Conservation (phyloP, 2,888 invertebrate genomes). For the Kuschelorhynchus macadamiae region DNA sequence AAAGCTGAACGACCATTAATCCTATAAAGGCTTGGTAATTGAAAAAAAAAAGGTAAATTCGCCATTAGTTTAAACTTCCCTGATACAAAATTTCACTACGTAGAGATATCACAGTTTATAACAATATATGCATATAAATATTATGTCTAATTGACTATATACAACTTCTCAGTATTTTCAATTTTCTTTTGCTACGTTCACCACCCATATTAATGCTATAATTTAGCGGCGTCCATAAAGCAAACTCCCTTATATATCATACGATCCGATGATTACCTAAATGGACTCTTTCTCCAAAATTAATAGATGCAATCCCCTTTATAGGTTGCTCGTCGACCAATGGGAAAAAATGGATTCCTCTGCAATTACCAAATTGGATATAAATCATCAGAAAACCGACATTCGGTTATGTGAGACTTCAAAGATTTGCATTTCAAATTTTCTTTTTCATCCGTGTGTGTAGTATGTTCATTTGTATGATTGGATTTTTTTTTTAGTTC, state of each 20-base stretch:
- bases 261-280: conserved; percentile 35
- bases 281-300: conserved; percentile 41
- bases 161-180: neutral
- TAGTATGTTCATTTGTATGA: conserved; percentile 36
- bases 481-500: conserved; percentile 22
- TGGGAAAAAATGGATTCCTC: conserved; percentile 43
- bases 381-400: conserved; percentile 49
- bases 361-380: conserved; percentile 50
- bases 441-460: conserved; percentile 18
- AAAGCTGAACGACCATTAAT: no score
- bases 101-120: no score
- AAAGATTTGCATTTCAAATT: conserved; percentile 44
- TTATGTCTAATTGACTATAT: no score
- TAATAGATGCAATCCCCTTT: conserved; percentile 39
- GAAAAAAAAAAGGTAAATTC: no score
- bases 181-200: neutral
- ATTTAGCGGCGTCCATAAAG: conserved; percentile 7
- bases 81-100: no score
- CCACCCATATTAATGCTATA: neutral
- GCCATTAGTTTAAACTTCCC: no score
- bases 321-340: conserved; percentile 23
- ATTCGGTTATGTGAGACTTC: conserved; percentile 33
- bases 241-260: conserved; percentile 24
- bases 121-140: no score
- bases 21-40: no score